Evolutionary conservation across 1,140 invertebrate species (phyloP).

Genomic region (Coboldia fuscipes): DNA sequence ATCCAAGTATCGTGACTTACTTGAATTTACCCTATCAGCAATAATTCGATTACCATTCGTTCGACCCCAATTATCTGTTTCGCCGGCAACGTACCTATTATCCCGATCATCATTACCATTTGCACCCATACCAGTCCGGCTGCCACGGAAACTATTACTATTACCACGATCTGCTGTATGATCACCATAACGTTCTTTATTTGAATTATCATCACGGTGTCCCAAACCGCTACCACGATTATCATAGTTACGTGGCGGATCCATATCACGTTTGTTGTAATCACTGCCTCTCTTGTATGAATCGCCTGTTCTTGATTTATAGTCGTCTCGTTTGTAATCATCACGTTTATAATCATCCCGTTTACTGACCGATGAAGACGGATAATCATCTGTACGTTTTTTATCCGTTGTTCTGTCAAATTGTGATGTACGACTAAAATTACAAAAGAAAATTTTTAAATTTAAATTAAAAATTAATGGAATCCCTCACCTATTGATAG

Average conservation of each 20-base stretch:
- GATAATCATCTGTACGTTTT: constrained; percentile 12
- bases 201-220: constrained; percentile 11
- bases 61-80: background rate
- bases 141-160: background rate
- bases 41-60: background rate
- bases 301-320: constrained; percentile 8
- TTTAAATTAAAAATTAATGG: background rate
- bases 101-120: background rate
- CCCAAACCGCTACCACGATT: constrained; percentile 4
- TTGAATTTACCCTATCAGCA: background rate
- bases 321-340: constrained; percentile 12
- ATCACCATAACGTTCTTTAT: constrained; percentile 7
- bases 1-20: constrained; percentile 2
- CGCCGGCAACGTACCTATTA: background rate
- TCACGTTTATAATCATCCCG: constrained; percentile 9
- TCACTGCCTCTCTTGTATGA: constrained; percentile 12
- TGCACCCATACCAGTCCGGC: constrained; percentile 2
- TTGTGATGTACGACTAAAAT: background rate
- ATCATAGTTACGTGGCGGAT: constrained; percentile 4
- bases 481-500: constrained; percentile 7
- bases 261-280: constrained; percentile 16
- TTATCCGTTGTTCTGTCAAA: background rate
- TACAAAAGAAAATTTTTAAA: background rate
- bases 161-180: constrained; percentile 6
- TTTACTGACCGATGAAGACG: constrained; percentile 11